Evolutionary conservation across 2,113 vertebrate genomes (phyloP).

Genomic region (Plectropomus leopardus): DNA sequence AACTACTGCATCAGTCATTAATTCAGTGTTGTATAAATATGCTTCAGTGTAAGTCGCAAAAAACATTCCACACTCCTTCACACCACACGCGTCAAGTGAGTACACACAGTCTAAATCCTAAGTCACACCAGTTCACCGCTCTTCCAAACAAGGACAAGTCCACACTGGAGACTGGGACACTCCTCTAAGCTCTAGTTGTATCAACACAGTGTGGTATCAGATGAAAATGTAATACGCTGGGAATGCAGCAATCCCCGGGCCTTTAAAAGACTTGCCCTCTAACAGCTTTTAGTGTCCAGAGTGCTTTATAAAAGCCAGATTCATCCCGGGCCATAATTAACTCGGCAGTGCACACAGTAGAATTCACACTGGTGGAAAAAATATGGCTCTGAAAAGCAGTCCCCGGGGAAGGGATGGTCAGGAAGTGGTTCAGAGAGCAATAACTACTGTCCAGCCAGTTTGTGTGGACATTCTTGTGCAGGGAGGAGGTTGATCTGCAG

Average conservation of each 20-base stretch:
- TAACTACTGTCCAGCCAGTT: conserved; percentile 65
- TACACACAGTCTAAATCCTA: conserved; percentile 31
- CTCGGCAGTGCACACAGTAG: conserved; percentile 29
- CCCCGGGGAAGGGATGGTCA: conserved; percentile 46
- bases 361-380: conserved; percentile 36
- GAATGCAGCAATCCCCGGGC: conserved; percentile 43
- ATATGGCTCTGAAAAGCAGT: conserved; percentile 10
- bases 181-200: conserved; percentile 68
- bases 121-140: conserved; percentile 34
- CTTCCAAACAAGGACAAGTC: conserved; percentile 81
- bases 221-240: conserved; percentile 40
- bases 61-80: conserved; percentile 9
- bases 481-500: conserved; percentile 58
- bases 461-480: conserved; percentile 73
- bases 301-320: conserved; percentile 51
- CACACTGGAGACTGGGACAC: conserved; percentile 44
- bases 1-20: neutral
- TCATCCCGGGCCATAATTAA: conserved; percentile 51
- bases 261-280: conserved; percentile 24
- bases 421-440: conserved; percentile 72
- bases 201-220: conserved; percentile 67
- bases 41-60: neutral
- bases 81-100: neutral
- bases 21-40: neutral
- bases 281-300: conserved; percentile 20